phyloP scores from a whole-genome alignment of 1,140 invertebrate genomes.

The Batillaria attramentaria region DNA sequence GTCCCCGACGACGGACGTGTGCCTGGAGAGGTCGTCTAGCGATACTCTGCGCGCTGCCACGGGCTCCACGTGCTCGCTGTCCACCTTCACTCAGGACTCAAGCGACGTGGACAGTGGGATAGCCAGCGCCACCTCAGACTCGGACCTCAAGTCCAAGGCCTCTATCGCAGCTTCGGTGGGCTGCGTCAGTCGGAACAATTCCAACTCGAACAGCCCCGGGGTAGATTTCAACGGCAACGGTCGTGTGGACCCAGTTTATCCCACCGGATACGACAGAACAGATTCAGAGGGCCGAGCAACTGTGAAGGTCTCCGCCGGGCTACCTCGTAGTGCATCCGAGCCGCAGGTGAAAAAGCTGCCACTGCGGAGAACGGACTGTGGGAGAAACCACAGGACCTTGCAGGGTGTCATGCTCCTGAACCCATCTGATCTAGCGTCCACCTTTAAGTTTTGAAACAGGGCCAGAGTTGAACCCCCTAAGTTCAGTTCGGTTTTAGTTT shows the following conservation, averaged over 20 bases:
- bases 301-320: not conserved
- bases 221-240: no score
- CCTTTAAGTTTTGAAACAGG: slow-evolving; percentile 4
- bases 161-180: not conserved
- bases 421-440: slow-evolving; percentile 9
- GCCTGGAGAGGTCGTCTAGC: not conserved
- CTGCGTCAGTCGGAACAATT: not conserved
- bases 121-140: not conserved
- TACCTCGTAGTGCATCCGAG: not conserved
- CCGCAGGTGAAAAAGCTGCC: not conserved
- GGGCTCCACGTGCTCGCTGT: not conserved
- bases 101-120: no score
- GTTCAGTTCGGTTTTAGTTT: no score
- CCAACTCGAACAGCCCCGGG: not conserved
- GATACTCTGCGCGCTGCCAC: not conserved
- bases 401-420: slow-evolving; percentile 26
- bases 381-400: not conserved
- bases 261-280: no score
- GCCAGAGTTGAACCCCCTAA: no score
- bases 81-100: no score
- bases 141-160: not conserved
- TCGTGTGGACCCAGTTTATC: not conserved
- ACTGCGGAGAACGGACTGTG: not conserved
- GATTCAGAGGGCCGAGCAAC: not conserved
- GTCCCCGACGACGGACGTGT: not conserved